Evolutionary conservation across 1,140 invertebrate genomes (phyloP).

Genomic region (Sitophilus oryzae): DNA sequence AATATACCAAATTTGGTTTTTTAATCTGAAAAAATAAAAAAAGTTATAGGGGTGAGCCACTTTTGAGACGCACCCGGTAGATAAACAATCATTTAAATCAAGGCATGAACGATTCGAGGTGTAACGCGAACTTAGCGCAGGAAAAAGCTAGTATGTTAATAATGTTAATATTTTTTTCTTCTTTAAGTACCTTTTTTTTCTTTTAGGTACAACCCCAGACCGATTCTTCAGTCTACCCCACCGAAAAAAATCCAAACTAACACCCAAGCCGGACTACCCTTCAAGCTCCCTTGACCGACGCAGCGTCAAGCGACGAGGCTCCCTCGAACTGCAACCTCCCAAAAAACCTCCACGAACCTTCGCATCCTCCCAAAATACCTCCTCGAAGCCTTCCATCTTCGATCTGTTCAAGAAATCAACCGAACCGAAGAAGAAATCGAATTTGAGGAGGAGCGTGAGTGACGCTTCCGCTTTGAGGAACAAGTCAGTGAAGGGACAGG

Average conservation of each 20-base stretch:
- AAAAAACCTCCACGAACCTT: constrained; percentile 43
- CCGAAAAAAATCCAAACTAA: constrained; percentile 10
- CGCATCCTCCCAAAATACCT: constrained; percentile 41
- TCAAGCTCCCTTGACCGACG: constrained; percentile 33
- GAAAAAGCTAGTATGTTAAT: no score
- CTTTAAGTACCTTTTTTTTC: no score
- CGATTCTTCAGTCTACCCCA: constrained; percentile 58
- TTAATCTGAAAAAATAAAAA: no score
- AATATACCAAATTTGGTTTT: no score
- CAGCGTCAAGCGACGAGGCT: constrained; percentile 38
- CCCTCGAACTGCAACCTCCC: constrained; percentile 31
- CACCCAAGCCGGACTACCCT: constrained; percentile 5
- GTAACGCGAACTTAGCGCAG: no score
- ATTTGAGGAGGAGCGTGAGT: constrained; percentile 57
- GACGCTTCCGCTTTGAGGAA: constrained; percentile 58
- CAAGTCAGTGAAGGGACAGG: constrained; percentile 47
- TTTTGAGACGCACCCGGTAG: no score
- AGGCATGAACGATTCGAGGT: no score
- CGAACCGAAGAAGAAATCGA: constrained; percentile 45
- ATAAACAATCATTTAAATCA: no score
- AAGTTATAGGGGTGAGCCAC: no score
- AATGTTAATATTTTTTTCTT: constrained; percentile 19
- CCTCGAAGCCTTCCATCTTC: constrained; percentile 50
- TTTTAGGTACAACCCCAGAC: constrained; percentile 50
- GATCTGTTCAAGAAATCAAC: constrained; percentile 52